Evolutionary conservation across 2,113 vertebrate species (phyloP).

Genomic region (Oncorhynchus mykiss): DNA sequence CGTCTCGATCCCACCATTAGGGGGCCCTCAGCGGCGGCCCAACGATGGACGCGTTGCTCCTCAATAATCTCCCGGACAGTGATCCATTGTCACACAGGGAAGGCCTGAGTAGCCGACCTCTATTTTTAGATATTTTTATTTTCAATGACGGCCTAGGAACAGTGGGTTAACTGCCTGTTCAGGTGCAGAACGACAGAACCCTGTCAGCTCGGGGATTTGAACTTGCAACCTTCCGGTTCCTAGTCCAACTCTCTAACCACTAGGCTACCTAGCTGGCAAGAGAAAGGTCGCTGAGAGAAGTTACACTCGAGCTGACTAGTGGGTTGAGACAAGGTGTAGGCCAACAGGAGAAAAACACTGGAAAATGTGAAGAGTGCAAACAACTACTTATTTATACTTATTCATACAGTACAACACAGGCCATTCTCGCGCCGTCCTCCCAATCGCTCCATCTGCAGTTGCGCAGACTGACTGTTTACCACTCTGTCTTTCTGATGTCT

Average conservation of each 20-base stretch:
- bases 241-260: too few species aligned
- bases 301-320: not conserved
- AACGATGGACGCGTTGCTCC: not conserved
- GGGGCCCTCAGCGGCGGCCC: not conserved
- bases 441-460: not conserved
- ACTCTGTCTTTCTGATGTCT: not conserved
- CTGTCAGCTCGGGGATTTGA: too few species aligned
- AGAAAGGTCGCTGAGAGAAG: conserved; percentile 4
- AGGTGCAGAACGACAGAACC: too few species aligned
- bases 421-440: not conserved
- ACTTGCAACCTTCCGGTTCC: too few species aligned
- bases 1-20: not conserved
- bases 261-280: not conserved
- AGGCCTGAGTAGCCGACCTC: not conserved
- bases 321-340: not conserved
- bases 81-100: conserved; percentile 4
- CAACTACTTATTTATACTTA: not conserved
- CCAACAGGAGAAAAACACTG: not conserved
- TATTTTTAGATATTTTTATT: not conserved
- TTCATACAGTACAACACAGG: not conserved
- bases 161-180: too few species aligned
- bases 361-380: not conserved
- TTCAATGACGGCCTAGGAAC: too few species aligned
- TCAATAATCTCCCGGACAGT: conserved; percentile 6
- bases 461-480: not conserved